Evolutionary conservation across 92 coral and sea anemone species (phyloP).

Genomic region (Muricea muricata): DNA sequence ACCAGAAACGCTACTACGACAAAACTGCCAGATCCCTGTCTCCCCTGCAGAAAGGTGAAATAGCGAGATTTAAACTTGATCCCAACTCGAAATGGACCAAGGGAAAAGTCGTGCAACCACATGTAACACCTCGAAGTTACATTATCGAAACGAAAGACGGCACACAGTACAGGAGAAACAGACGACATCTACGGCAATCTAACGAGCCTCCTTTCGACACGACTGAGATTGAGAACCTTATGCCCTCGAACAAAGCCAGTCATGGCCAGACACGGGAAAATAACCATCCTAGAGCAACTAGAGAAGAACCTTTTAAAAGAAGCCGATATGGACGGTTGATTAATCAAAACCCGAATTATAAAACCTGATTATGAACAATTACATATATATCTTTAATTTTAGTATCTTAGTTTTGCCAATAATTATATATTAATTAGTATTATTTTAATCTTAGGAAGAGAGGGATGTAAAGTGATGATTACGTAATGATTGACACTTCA

Average conservation of each 20-base stretch:
- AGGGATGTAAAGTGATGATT: not conserved
- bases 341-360: conserved; percentile 39
- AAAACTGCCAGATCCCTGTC: conserved; percentile 21
- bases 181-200: not conserved
- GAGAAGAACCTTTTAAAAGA: not conserved
- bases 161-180: not conserved
- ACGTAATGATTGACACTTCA: not conserved
- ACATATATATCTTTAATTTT: not conserved
- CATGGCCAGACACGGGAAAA: not conserved
- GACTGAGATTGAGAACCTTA: not conserved
- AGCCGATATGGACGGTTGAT: conserved; percentile 42
- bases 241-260: conserved; percentile 5
- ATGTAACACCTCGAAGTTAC: conserved; percentile 27
- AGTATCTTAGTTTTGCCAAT: not conserved
- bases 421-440: not conserved
- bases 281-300: not conserved
- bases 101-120: conserved; percentile 16
- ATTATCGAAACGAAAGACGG: not conserved
- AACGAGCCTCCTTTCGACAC: not conserved
- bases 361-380: conserved; percentile 14
- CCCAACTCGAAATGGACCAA: conserved; percentile 20
- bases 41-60: conserved; percentile 7
- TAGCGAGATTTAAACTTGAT: not conserved
- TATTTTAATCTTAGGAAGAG: not conserved
- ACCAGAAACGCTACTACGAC: not conserved